Percentiles rank a stretch among this genome's conserved stretches.
Conservation (phyloP, 1,140 invertebrate species). For the Pseudomyrmex concolor region DNA sequence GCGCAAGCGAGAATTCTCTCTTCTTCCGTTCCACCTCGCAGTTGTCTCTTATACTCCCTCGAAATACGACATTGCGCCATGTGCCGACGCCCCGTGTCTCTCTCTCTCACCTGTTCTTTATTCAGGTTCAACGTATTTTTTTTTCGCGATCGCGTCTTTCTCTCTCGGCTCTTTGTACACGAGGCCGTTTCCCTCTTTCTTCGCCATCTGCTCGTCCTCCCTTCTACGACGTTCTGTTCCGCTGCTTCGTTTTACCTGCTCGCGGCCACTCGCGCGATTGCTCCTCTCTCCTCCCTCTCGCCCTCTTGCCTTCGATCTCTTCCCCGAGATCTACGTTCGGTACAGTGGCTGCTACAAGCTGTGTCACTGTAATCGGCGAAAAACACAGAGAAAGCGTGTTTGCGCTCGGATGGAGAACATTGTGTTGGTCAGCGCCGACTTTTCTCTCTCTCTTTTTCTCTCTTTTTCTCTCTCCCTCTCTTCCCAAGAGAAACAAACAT, state of each 20-base stretch:
- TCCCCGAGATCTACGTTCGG: constrained; percentile 60
- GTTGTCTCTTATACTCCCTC: constrained; percentile 35
- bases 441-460: too few species aligned
- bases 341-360: constrained; percentile 81
- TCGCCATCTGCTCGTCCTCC: constrained; percentile 64
- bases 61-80: constrained; percentile 32
- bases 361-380: constrained; percentile 69
- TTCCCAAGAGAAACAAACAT: too few species aligned
- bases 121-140: constrained; percentile 50
- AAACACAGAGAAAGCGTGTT: constrained; percentile 31
- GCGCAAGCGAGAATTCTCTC: neutral
- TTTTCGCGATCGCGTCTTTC: constrained; percentile 56
- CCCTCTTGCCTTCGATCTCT: constrained; percentile 6
- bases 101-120: constrained; percentile 34
- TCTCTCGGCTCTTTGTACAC: constrained; percentile 58
- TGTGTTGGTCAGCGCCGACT: constrained; percentile 6
- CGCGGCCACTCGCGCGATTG: constrained; percentile 53
- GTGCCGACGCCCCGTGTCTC: constrained; percentile 12
- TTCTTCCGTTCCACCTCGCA: constrained; percentile 8
- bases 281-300: constrained; percentile 27
- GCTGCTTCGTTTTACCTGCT: constrained; percentile 63
- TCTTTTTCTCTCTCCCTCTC: too few species aligned
- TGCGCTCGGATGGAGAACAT: constrained; percentile 31
- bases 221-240: constrained; percentile 60
- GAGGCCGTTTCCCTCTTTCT: constrained; percentile 37